A percentile compares a stretch with the other conserved stretches of the same genome.
Evolutionary conservation across 2,797 vertebrate genomes (phyloP).

Genomic region (Syngnathus acus): DNA sequence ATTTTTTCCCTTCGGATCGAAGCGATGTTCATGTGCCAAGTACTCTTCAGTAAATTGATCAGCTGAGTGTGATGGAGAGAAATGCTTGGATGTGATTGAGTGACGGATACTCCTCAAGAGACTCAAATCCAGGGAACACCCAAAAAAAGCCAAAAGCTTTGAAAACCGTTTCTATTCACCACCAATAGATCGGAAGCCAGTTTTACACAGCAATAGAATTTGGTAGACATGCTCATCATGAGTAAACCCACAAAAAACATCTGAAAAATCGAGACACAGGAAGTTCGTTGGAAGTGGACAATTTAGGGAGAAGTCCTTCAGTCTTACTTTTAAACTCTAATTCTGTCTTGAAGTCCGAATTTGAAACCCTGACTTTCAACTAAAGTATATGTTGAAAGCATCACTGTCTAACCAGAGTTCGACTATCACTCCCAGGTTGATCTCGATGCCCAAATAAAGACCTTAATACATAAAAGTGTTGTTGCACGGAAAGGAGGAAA

Average conservation of each 20-base stretch:
- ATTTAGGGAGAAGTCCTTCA: too few relatives aligned
- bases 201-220: not conserved
- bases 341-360: not conserved
- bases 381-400: not conserved
- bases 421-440: not conserved
- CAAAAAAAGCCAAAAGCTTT: not conserved
- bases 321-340: too few relatives aligned
- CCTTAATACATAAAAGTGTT: slow-evolving; percentile 22
- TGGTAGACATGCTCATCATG: not conserved
- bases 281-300: too few relatives aligned
- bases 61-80: slow-evolving; percentile 21
- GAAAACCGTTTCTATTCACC: not conserved
- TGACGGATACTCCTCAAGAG: slow-evolving; percentile 9
- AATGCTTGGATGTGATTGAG: slow-evolving; percentile 30
- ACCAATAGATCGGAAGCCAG: not conserved
- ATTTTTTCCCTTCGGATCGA: slow-evolving; percentile 12
- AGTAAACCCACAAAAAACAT: too few relatives aligned
- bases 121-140: not conserved
- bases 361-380: not conserved
- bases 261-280: too few relatives aligned
- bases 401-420: not conserved
- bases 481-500: slow-evolving; percentile 35
- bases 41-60: slow-evolving; percentile 23
- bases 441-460: not conserved
- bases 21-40: slow-evolving; percentile 25